Conservation (phyloP, 2,888 invertebrate genomes). For the Chrysopilus asiliformis region DNA sequence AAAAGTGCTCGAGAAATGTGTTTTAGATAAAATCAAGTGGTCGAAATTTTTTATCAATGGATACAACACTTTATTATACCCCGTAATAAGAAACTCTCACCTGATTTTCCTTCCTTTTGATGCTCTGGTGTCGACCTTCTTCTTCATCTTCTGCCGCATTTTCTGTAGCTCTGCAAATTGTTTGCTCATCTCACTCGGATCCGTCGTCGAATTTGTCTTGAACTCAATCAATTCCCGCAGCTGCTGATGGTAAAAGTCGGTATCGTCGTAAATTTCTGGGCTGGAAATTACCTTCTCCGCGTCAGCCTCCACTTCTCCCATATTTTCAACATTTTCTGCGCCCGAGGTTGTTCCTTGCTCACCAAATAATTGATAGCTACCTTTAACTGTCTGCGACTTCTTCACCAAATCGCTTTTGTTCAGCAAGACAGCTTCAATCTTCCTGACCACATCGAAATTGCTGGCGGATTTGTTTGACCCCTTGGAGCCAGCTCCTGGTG, state of each 20-base stretch:
- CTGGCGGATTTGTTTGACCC: conserved; percentile 29
- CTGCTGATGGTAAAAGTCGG: conserved; percentile 92
- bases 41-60: too few species aligned
- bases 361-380: conserved; percentile 53
- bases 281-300: conserved; percentile 49
- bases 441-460: conserved; percentile 42
- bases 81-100: conserved; percentile 17
- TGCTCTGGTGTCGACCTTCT: conserved; percentile 83
- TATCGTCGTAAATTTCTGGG: conserved; percentile 86
- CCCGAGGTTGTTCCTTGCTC: conserved; percentile 20
- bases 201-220: conserved; percentile 69
- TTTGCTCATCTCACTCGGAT: conserved; percentile 72
- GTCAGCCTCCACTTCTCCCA: conserved; percentile 25
- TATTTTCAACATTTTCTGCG: conserved; percentile 22
- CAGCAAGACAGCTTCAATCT: conserved; percentile 72
- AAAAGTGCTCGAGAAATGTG: too few species aligned
- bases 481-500: conserved; percentile 47
- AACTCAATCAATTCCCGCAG: conserved; percentile 84
- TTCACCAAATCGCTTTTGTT: conserved; percentile 64
- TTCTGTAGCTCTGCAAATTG: conserved; percentile 89
- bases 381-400: conserved; percentile 66
- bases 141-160: conserved; percentile 80
- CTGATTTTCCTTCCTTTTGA: conserved; percentile 88
- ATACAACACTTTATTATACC: too few species aligned
- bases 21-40: too few species aligned